Base-by-base conservation (phyloP, 2,888 invertebrate genomes). In the Drosophila nigritarsus region DNA sequence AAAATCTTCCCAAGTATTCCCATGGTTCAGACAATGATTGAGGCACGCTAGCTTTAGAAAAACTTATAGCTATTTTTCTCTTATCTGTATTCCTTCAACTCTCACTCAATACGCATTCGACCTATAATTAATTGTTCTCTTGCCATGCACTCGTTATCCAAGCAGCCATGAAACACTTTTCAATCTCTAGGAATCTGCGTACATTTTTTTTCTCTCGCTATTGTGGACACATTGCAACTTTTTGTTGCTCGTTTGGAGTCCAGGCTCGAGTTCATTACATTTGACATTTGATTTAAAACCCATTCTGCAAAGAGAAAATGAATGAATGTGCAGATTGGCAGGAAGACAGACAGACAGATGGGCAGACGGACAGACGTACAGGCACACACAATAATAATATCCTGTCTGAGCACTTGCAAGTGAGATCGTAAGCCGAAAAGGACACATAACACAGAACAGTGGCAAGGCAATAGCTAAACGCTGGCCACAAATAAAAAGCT, bases 271-370 rank as follows among this genome's bases (percentile, higher is more conserved):
- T 80, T 74, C 70, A 80, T 77, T 80, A 65, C 80, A 79, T 59
- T 73, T 80, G 78, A 58, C 73, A 74, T 80, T 79, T 77, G 81
- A 74, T 77, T 80, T 79, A 80, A 70, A 70, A 70, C 70, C 70
- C 81, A 77, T 65, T 80, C 40, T 42, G 54, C 24, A 36, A 38
- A 34, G 34, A 30, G 13, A 13, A 8, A 63, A 7, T n/a, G n/a
- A 30, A 34, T 40, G 38, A 29, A 66, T 18, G 32, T 18, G 18
- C 34, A 65, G 38, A 48, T 62, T 36, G 34, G 42, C 38, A 45
- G 65, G n/a, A 42, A 38, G n/a, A 36, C 45, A 48, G 58, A 32
- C 62, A 30, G 42, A 48, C 18, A 38, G 20, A 7, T 34, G 38
- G 63, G 15, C 36, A 18, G 18, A 48, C 27, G n/a, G 50, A 32